Conservation (phyloP, 2,888 invertebrate species). For the Drosophila paramelanica region DNA sequence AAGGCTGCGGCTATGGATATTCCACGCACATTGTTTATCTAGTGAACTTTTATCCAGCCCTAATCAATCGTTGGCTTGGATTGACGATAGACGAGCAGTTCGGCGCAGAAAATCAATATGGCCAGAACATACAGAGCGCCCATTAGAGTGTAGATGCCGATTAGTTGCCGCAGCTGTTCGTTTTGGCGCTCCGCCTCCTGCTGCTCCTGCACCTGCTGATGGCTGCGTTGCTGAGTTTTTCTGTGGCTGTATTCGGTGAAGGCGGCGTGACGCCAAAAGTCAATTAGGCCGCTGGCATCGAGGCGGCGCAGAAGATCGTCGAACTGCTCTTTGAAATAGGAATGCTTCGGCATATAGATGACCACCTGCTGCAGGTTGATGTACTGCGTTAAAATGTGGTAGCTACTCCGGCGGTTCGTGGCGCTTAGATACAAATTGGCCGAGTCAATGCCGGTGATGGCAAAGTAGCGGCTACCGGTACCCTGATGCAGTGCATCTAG, state of each 20-base stretch:
- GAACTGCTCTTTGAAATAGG: slow-evolving; percentile 64
- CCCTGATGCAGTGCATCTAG: slow-evolving; percentile 38
- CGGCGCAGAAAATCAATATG: slow-evolving; percentile 28
- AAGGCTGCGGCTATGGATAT: not conserved
- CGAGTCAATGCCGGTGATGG: slow-evolving; percentile 51
- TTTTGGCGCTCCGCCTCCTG: slow-evolving; percentile 2
- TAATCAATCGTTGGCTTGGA: not conserved
- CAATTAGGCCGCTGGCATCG: slow-evolving; percentile 60
- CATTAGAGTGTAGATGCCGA: slow-evolving; percentile 48
- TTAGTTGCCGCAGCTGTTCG: slow-evolving; percentile 31
- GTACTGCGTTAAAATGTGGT: slow-evolving; percentile 43
- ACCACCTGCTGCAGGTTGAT: slow-evolving; percentile 58
- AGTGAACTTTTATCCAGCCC: not conserved
- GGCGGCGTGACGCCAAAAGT: slow-evolving; percentile 50
- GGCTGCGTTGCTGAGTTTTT: not conserved
- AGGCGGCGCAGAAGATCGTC: slow-evolving; percentile 48
- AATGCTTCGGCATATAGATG: slow-evolving; percentile 74
- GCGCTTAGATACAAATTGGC: slow-evolving; percentile 31
- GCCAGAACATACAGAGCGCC: slow-evolving; percentile 40
- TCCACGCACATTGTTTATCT: not conserved
- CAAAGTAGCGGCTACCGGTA: slow-evolving; percentile 34
- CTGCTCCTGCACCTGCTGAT: not conserved
- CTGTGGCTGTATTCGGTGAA: slow-evolving; percentile 26
- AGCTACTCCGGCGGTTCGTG: slow-evolving; percentile 17
- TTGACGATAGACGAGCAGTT: slow-evolving; percentile 24